These are phyloP conservation scores for Tursiops truncatus DNA, from an alignment of 2,113 vertebrate species.

Conservation along the genomic window DNA sequence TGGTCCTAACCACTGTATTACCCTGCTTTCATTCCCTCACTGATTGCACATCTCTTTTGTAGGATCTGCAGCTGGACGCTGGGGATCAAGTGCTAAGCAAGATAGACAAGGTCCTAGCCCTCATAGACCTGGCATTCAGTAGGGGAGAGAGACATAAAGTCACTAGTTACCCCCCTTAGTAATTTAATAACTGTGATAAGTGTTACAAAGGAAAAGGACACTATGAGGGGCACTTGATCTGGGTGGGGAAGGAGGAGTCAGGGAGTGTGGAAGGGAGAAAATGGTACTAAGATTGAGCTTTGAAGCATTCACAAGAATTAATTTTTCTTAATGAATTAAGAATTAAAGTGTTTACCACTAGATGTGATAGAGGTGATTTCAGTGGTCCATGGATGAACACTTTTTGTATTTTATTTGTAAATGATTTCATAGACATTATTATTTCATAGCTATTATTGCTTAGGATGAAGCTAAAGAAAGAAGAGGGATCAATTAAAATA, in stretches of 20 bases:
- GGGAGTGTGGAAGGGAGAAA: not conserved
- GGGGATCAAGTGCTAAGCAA: not conserved
- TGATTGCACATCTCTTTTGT: not conserved
- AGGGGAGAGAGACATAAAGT: not conserved
- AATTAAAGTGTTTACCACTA: not conserved
- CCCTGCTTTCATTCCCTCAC: not conserved
- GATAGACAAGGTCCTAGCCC: not conserved
- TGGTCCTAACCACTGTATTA: not conserved
- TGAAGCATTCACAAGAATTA: slow-evolving; percentile 20
- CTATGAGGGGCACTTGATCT: not conserved
- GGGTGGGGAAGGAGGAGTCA: not conserved
- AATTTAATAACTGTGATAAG: not conserved
- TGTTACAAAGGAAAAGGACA: not conserved
- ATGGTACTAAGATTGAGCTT: not conserved
- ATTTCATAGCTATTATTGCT: slow-evolving; percentile 23
- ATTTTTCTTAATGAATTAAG: not conserved
- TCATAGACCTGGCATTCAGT: not conserved
- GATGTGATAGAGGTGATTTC: not conserved
- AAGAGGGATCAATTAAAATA: not conserved
- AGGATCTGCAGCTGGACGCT: not conserved
- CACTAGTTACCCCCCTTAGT: not conserved
- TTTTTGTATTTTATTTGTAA: not conserved
- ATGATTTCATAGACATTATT: not conserved
- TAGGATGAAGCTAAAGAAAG: not conserved
- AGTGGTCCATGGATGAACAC: not conserved